Evolutionary conservation across 2,888 invertebrate genomes (phyloP), one percentile per base, ranked within the genome.

Genomic region (Drosophila infuscata): DNA sequence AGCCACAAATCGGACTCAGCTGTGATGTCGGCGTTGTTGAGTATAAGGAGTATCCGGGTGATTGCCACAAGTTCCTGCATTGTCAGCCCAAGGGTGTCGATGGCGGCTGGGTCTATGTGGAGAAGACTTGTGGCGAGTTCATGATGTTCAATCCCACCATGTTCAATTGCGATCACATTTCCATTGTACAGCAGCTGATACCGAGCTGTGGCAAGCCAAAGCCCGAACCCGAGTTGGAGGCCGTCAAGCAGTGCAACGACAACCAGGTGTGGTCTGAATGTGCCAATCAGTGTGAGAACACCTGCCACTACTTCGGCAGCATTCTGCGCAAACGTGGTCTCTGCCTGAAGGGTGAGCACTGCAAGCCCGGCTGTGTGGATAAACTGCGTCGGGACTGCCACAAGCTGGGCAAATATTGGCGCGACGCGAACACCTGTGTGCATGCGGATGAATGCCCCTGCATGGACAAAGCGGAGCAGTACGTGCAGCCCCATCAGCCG

Each of bases 361-460:
- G 93, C 62, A 88, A 91, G 53, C 75, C 85, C 0, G 93, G 92
- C 3, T 93, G 93, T 74, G 91, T 93, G 1, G 87, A 91, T 92
- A 94, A 82, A 83, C 91, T 51, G 70, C 91, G 79, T 52, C 92
- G 57, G 6, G 91, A 92, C 8, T 97, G 97, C 83, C 94, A 94
- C 0, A 82, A 91, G 3, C 32, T 83, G 2, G 94, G 95, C 2
- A 94, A 94, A 76, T 94, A 94, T 59, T 97, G 97, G 96, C 94
- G 96, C 3, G 97, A 97, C 90, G 94, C 94, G 76, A 91, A 94
- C 33, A 96, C 95, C 0, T 98, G 98, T 87, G 97, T 97, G 2
- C 94, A 95, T 0, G 91, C 94, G 17, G 94, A 95, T 46, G 96
- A 97, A 88, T 98, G 98, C 88, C 95, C 96, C 15, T 98, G 98